phyloP scores from a whole-genome alignment of 2,888 invertebrate genomes.

The Torymus tubicola region DNA sequence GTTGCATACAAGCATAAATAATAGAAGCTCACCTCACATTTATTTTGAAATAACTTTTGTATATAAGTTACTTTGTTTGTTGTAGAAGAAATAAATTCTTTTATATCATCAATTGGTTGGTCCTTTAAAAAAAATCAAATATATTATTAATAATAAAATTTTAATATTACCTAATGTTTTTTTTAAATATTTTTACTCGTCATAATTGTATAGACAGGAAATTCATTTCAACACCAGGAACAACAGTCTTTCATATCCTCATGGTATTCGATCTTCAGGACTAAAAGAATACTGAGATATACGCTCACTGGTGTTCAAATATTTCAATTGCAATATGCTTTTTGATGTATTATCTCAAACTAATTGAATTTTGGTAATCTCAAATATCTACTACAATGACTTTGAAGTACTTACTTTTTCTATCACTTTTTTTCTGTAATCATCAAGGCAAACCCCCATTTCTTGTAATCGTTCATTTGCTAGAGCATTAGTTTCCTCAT shows the following conservation, averaged over 20 bases:
- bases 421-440: constrained; percentile 61
- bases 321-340: neutral
- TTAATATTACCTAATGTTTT: neutral
- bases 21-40: constrained; percentile 46
- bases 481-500: constrained; percentile 34
- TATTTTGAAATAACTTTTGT: constrained; percentile 56
- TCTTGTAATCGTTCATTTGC: constrained; percentile 61
- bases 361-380: neutral
- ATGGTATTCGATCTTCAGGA: constrained; percentile 36
- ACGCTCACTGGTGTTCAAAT: constrained; percentile 18
- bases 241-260: constrained; percentile 30
- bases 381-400: neutral
- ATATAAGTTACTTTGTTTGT: constrained; percentile 57
- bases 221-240: constrained; percentile 27
- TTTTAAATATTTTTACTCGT: constrained; percentile 26
- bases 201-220: constrained; percentile 30
- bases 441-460: constrained; percentile 61
- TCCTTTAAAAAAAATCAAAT: constrained; percentile 47
- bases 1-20: neutral
- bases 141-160: constrained; percentile 24
- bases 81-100: constrained; percentile 49
- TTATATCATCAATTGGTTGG: constrained; percentile 43
- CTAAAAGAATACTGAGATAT: constrained; percentile 37
- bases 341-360: no score
- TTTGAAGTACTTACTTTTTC: constrained; percentile 61